Evolutionary conservation across 2,888 invertebrate species (phyloP).

Genomic region (Drosophila prolongata): DNA sequence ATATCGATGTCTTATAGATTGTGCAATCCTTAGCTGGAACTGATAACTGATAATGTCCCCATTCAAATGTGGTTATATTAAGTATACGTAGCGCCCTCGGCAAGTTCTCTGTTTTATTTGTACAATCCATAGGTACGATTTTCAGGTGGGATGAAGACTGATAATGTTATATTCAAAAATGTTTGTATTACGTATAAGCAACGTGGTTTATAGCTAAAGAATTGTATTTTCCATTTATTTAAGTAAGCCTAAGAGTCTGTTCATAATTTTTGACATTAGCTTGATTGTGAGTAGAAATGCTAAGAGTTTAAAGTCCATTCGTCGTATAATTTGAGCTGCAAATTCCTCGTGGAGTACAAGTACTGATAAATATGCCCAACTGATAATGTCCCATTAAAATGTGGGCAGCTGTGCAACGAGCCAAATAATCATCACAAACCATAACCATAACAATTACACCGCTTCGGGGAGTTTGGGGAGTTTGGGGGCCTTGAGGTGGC

Average conservation of each 20-base stretch:
- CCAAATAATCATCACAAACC: slow-evolving; percentile 81
- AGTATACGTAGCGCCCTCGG: neutral
- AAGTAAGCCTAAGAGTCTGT: neutral
- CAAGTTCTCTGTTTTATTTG: too few relatives aligned
- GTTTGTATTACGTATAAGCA: neutral
- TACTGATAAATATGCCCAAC: slow-evolving; percentile 8
- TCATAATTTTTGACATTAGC: too few relatives aligned
- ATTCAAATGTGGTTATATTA: neutral
- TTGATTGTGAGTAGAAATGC: too few relatives aligned
- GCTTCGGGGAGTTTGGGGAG: slow-evolving; percentile 5
- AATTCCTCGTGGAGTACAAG: neutral
- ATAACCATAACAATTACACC: slow-evolving; percentile 82
- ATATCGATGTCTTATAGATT: neutral
- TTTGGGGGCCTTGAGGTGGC: slow-evolving; percentile 24
- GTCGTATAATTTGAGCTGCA: neutral
- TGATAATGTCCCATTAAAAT: slow-evolving; percentile 22
- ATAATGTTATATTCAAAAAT: too few relatives aligned
- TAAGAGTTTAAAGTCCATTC: too few relatives aligned
- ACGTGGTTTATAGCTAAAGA: too few relatives aligned
- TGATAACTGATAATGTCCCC: too few relatives aligned
- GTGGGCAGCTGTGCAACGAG: slow-evolving; percentile 77
- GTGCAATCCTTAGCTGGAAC: neutral
- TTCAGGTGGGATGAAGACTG: too few relatives aligned
- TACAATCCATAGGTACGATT: too few relatives aligned
- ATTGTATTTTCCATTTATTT: neutral